Base-by-base conservation (phyloP, 2,113 vertebrate genomes). In the Trinectes maculatus region DNA sequence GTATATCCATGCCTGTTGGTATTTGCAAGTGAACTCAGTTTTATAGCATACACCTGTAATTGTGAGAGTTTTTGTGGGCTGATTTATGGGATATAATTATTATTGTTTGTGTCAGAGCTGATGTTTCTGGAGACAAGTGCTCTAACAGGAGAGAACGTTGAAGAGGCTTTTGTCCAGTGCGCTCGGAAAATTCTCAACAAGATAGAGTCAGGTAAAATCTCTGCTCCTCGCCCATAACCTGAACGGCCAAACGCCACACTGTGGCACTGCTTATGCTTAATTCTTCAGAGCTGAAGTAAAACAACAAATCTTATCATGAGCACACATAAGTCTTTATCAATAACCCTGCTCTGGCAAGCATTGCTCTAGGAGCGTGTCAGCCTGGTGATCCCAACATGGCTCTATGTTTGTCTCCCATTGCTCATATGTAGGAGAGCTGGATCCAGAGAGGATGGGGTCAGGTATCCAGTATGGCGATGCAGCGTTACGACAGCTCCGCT, bases 121-220 rank as follows among this genome's bases (percentile, higher is more conserved):
- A 96, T 97, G 96, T 97, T 97, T 77, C 79, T 97, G 74, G 96
- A 96, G 85, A 97, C 95, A 37, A 97, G 96, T 1, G 96, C 96
- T 18, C 91, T 97, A 62, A 97, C 96, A 0, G 96, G 96, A 1
- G 96, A 97, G 86, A 97, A 96, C 0, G 96, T 96, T 56, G 96
- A 96, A 72, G 96, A 97, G 78, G 96, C 95, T 2, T 97, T 97
- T 78, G 89, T 96, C 43, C 96, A 96, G 84, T 96, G 96, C 21
- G 95, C 96, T 33, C 91, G 96, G 48, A 96, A 95, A 89, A 97
- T 97, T 76, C 92, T 97, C 73, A 96, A 95, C 85, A 96, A 97
- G 91, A 97, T 96, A 1, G 96, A 97, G 82, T 96, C 96, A 84
- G 96, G 96, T 97, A 90, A 25, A 67, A 62, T 22, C 40, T 19